Evolutionary conservation across 2,888 invertebrate species (phyloP).

Genomic region (Diarsia brunnea): DNA sequence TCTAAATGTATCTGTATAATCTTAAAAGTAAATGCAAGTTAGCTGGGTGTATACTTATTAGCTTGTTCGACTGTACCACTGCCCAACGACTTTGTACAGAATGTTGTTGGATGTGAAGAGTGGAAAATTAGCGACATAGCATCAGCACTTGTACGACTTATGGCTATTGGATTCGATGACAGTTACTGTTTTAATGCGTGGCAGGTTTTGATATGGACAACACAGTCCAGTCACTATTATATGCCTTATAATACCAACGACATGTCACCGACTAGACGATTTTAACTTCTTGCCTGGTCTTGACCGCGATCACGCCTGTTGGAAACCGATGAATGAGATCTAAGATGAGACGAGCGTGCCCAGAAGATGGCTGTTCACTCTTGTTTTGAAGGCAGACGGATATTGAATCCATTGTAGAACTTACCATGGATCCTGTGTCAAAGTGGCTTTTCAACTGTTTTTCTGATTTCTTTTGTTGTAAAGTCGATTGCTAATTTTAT

Average conservation of each 20-base stretch:
- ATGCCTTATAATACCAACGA: background rate
- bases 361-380: too few species aligned
- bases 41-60: too few species aligned
- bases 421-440: too few species aligned
- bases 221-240: background rate
- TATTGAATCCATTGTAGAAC: background rate
- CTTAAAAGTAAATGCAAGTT: too few species aligned
- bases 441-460: too few species aligned
- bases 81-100: background rate
- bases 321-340: too few species aligned
- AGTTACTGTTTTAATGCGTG: background rate
- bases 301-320: too few species aligned
- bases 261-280: background rate
- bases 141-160: background rate
- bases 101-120: background rate
- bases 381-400: too few species aligned
- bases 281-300: too few species aligned
- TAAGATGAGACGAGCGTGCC: too few species aligned
- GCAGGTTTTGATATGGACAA: background rate
- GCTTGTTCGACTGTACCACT: too few species aligned
- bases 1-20: too few species aligned
- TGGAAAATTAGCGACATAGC: background rate
- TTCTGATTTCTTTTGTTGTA: background rate
- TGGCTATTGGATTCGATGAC: background rate
- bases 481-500: background rate